These are phyloP conservation scores for Ibidorhyncha struthersii DNA, from an alignment of 2,113 vertebrate genomes.

Conservation along the genomic window DNA sequence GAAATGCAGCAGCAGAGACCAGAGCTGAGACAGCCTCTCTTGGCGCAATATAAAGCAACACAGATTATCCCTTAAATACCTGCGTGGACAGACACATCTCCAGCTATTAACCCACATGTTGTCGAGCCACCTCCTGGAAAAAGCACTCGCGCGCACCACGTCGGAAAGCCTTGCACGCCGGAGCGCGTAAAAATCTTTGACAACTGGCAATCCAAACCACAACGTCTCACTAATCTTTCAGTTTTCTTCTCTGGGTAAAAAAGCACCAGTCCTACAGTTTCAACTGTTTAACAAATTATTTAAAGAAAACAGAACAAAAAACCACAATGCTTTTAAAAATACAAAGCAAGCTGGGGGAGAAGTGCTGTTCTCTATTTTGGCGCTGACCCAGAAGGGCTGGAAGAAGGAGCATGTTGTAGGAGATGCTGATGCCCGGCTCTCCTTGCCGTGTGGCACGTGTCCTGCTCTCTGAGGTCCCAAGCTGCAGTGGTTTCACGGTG, in stretches of 20 bases:
- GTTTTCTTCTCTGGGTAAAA: constrained; percentile 26
- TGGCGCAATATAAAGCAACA: neutral
- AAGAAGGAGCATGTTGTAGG: neutral
- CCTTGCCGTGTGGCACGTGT: neutral
- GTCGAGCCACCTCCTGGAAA: neutral
- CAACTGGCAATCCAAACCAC: constrained; percentile 16
- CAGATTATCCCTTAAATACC: neutral
- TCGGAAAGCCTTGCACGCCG: neutral
- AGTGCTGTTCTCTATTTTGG: neutral
- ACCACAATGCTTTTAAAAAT: constrained; percentile 31
- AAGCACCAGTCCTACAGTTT: constrained; percentile 3
- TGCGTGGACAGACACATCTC: neutral
- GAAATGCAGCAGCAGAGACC: neutral
- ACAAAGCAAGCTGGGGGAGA: neutral
- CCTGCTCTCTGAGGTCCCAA: neutral
- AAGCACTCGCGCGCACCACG: neutral
- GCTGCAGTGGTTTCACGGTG: neutral
- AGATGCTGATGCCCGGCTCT: neutral
- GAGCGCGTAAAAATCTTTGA: neutral
- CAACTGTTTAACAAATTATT: constrained; percentile 25
- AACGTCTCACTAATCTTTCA: neutral
- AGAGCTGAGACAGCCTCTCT: neutral
- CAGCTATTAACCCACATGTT: neutral
- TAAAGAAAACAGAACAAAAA: constrained; percentile 62
- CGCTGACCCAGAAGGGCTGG: neutral